Evolutionary conservation across 2,797 vertebrate species (phyloP), one percentile per base, ranked within the genome.

Genomic region (Limnodromus scolopaceus): DNA sequence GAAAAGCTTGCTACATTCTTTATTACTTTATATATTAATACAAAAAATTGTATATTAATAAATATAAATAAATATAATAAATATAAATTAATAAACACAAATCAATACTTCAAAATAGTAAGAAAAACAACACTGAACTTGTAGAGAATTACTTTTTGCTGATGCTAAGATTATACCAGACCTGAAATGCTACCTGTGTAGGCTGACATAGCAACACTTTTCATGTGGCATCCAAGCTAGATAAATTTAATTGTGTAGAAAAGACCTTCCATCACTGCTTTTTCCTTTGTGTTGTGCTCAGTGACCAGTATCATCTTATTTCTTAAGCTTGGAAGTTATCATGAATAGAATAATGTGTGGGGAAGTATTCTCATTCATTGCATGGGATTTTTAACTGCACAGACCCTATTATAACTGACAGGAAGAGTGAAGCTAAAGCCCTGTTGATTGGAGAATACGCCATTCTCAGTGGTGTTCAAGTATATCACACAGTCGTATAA

Each of bases 141-240:
- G 3, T 25, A 32, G 4, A 48, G 58, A 84, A 66, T 68, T 90
- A 78, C 14, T 45, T 95, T 86, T 76, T 72, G 19, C 39, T 91
- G 63, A 69, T 84, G 84, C 54, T 77, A 87, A 90, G 58, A 66
- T 84, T 89, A 55, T 76, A 82, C 43, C 60, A 57, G 60, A 84
- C n/a, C 23, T 39, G 66, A 74, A 88, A 28, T 85, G 61, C 32
- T 87, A 32, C 41, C 45, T 66, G 13, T 55, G 30, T 36, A n/a
- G 36, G 76, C 90, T 96, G 97, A 94, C 46, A 17, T 28, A 92
- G 70, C 66, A 85, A 20, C 1, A 68, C 77, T 92, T 96, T 63
- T 63, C 75, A 84, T 15, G 8, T 17, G 27, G 6, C 69, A 57
- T 79, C 36, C n/a, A 65, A 53, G 10, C 25, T 57, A 69, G 39